A percentile compares a stretch with the other conserved stretches of the same genome.
Evolutionary conservation across 2,888 invertebrate genomes (phyloP).

Genomic region (Amblyjoppa proteus): DNA sequence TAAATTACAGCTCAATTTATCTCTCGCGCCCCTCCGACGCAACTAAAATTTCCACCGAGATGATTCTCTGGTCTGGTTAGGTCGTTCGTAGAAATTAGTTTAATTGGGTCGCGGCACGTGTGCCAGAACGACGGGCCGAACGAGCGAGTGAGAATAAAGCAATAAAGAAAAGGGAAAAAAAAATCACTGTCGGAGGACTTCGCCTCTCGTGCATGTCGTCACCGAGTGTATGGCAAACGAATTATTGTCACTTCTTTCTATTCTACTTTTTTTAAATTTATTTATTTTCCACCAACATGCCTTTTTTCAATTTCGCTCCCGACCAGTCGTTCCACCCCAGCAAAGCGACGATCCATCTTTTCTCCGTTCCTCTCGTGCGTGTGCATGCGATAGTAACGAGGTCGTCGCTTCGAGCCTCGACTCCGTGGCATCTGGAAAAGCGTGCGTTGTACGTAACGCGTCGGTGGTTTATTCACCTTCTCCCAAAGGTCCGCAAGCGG

Average conservation of each 20-base stretch:
- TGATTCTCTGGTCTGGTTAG: constrained; percentile 2
- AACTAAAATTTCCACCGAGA: constrained; percentile 4
- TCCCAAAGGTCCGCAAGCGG: constrained; percentile 6
- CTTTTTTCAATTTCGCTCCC: constrained; percentile 46
- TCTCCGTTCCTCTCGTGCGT: constrained; percentile 19
- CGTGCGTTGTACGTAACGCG: constrained; percentile 61
- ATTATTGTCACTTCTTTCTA: constrained; percentile 72
- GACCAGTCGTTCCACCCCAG: constrained; percentile 11
- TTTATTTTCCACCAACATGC: constrained; percentile 47
- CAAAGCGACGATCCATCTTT: constrained; percentile 23
- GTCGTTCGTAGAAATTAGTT: constrained; percentile 27
- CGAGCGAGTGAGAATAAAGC: constrained; percentile 10
- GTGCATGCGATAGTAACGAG: constrained; percentile 33
- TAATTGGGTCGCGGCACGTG: constrained; percentile 35
- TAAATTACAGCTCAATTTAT: constrained; percentile 12
- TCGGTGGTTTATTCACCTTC: constrained; percentile 1
- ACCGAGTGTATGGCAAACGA: constrained; percentile 67
- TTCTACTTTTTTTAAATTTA: constrained; percentile 4
- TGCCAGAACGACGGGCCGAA: constrained; percentile 13
- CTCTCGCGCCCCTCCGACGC: not conserved
- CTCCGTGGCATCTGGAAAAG: constrained; percentile 73
- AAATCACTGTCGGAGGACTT: not conserved
- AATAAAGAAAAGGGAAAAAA: not conserved
- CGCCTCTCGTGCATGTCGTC: constrained; percentile 13
- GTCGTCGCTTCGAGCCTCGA: constrained; percentile 4